Evolutionary conservation across 2,888 invertebrate genomes (phyloP), one percentile per base, ranked within the genome.

Genomic region (Boloria selene): DNA sequence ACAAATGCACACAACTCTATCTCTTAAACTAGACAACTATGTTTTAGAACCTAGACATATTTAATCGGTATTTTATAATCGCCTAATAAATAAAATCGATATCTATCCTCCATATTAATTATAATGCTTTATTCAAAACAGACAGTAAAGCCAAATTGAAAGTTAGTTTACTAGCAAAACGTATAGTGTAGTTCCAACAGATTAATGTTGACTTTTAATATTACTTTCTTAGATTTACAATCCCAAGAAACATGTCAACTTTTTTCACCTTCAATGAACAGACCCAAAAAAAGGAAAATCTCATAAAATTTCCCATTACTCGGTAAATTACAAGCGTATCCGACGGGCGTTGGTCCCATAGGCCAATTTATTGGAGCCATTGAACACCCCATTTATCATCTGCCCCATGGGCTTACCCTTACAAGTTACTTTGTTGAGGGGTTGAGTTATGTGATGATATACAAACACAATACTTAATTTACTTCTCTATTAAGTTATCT

Each of bases 251-350:
- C 26, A 50, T 56, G 56, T 56, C 13, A 56, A 38, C 31, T 38
- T 47, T 14, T 56, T 52, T 26, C 42, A 62, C 26, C 52, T 53
- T 45, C 58, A 18, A 38, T 16, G 38, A 16, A 59, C 45, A 31
- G 17, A 45, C 26, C 31, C 45, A 51, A 65, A 56, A 61, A 61
- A 38, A n/a, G 61, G 38, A 58, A 67, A 64, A 45, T 61, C 56
- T 64, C 64, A 69, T 72, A 67, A 70, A 67, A 68, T 56, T 64
- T 65, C 67, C 73, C 72, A 72, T 69, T 70, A 71, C 71, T 72
- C 65, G 72, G 70, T 69, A 71, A 68, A 68, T 71, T 69, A 72
- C 67, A 67, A 54, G 62, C 62, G 60, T 64, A 63, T 69, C 65
- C 67, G 69, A 65, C 65, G 53, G 70, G 51, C 49, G 31, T 26